Base-by-base conservation (phyloP, 2,888 invertebrate genomes). In the Frankliniella intonsa region DNA sequence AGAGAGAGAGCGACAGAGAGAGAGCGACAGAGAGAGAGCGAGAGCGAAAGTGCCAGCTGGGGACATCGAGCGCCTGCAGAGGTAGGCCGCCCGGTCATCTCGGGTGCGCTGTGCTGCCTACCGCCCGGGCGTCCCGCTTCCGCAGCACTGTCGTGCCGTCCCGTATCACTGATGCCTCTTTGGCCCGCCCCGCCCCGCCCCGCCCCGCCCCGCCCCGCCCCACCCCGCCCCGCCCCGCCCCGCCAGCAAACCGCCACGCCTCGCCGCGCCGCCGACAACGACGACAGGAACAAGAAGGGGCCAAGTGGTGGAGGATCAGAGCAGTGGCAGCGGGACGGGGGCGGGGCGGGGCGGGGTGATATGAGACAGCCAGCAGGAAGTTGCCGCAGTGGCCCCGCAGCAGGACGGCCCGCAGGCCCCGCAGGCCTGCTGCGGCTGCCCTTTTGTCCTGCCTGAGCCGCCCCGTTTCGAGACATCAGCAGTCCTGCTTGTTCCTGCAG, bases 301-400 rank as follows among this genome's bases (percentile, higher is more conserved):
- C 65, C 9, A n/a, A n/a, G 65, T 22, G 69, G 22, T 7, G 69
- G 25, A 19, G 55, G 55, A 55, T 14, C 55, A 55, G 55, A 11
- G 55, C 69, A n/a, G n/a, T n/a, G n/a, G n/a, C n/a, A 25, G 69
- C 25, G 2, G 22, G 69, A 22, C 1, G 22, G 69, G 69, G 1
- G 25, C 11, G 69, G 25, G 22, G 22, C 25, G 12, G 69, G 22
- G 69, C 1, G n/a, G n/a, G 19, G 22, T 69, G 22, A 22, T 19
- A 22, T 22, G 25, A 76, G 69, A 76, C 69, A 76, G 69, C 62
- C 7, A n/a, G 55, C 55, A 76, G 69, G 69, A 76, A 76, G 69
- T 76, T 76, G n/a, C 69, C 69, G 69, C 69, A 76, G 22, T 76
- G 69, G 55, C 55, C 17, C 69, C 22, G 69, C 69, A 76, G 69